phyloP scores from a whole-genome alignment of 2,797 vertebrate species.

The Apodemus agrarius region DNA sequence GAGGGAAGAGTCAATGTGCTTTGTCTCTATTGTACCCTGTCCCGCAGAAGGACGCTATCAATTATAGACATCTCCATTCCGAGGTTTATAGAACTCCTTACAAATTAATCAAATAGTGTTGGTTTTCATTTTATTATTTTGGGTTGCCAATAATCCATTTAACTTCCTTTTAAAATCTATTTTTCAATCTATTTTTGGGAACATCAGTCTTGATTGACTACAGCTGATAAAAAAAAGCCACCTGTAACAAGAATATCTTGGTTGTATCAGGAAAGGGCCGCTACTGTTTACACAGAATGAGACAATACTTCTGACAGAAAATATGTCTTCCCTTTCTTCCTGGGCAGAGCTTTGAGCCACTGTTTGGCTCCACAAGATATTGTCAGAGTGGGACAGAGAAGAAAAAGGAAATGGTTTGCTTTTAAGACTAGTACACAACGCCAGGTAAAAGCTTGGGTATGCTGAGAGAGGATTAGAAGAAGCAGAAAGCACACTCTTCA shows the following conservation, averaged over 20 bases:
- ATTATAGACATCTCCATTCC: neutral
- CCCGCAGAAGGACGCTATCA: neutral
- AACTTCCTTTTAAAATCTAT: neutral
- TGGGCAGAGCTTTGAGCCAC: neutral
- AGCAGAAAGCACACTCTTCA: neutral
- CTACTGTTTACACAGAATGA: neutral
- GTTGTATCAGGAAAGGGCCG: neutral
- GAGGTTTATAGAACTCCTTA: neutral
- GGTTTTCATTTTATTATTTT: neutral
- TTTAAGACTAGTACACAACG: neutral
- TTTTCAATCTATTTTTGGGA: neutral
- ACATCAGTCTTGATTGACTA: neutral
- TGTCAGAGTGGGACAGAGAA: neutral
- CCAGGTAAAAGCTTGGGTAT: neutral
- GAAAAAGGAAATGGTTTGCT: neutral
- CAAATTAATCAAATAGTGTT: neutral
- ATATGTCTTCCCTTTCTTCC: neutral
- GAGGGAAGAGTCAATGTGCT: neutral
- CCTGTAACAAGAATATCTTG: neutral
- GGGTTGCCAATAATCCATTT: neutral
- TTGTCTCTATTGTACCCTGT: neutral
- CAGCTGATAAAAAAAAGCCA: neutral
- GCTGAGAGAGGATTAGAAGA: neutral
- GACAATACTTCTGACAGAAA: neutral
- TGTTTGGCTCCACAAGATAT: neutral